Conservation (phyloP, 2,113 vertebrate species). For the Podocnemis expansa region DNA sequence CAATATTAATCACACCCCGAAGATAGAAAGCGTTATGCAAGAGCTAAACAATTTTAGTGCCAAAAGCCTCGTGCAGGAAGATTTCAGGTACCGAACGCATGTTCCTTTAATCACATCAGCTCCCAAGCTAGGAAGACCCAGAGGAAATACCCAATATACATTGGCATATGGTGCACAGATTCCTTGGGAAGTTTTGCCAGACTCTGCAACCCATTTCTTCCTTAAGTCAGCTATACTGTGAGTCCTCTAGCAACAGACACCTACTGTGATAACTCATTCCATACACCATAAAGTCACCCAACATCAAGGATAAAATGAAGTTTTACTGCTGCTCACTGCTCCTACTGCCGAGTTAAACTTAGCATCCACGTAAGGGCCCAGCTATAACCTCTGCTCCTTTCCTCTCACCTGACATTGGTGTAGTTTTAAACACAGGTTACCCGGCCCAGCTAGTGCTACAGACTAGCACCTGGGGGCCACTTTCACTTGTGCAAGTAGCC, state of each 20-base stretch:
- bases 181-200: too few species aligned
- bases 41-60: background rate
- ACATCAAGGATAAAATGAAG: accelerated
- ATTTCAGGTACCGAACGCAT: background rate
- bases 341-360: too few species aligned
- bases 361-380: too few species aligned
- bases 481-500: background rate
- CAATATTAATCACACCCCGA: background rate
- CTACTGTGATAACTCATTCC: background rate
- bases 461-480: background rate
- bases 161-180: background rate
- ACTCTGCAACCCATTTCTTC: background rate
- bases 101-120: background rate
- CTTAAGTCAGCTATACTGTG: background rate
- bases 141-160: background rate
- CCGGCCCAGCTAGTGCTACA: background rate
- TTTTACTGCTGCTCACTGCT: background rate
- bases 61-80: background rate
- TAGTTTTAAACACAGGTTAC: background rate
- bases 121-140: background rate
- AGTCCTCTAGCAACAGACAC: accelerated
- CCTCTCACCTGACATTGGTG: background rate
- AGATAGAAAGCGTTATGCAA: background rate
- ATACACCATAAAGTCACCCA: accelerated
- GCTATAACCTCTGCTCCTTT: background rate